Evolutionary conservation across 37 sponge, comb jelly and placozoan genomes (phyloP).

Genomic region (Cliona cf. orientalis): DNA sequence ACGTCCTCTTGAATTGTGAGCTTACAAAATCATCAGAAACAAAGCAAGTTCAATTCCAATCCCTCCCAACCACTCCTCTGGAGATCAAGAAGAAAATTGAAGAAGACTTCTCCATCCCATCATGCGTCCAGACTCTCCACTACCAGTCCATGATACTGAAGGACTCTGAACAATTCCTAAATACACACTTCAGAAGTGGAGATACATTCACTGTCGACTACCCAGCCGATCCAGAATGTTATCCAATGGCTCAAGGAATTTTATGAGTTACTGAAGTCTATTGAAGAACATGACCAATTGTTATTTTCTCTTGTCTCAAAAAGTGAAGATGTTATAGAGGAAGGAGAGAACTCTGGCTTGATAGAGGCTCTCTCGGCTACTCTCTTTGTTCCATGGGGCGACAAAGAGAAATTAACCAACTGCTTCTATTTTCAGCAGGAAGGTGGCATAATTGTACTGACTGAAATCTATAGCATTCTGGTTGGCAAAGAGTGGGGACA

Average conservation of each 20-base stretch:
- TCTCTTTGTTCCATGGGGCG: background rate
- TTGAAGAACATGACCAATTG: too few species aligned
- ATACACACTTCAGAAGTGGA: background rate
- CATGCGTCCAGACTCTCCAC: background rate
- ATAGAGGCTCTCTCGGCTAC: background rate
- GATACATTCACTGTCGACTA: background rate
- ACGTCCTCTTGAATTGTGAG: background rate
- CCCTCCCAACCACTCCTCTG: background rate
- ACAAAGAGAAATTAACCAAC: background rate
- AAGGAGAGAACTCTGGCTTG: background rate
- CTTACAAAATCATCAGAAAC: background rate
- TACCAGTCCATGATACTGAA: background rate
- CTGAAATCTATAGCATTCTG: background rate
- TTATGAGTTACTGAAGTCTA: background rate
- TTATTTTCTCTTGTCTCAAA: too few species aligned
- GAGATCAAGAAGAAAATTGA: background rate
- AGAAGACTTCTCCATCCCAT: background rate
- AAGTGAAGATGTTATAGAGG: background rate
- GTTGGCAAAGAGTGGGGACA: background rate
- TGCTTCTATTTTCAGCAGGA: background rate
- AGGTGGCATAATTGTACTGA: background rate
- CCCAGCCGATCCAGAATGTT: background rate
- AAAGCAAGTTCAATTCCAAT: background rate
- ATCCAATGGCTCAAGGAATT: background rate
- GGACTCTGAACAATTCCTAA: background rate